Conservation (phyloP, 2,797 vertebrate genomes). For the Catamblyrhynchus diadema region DNA sequence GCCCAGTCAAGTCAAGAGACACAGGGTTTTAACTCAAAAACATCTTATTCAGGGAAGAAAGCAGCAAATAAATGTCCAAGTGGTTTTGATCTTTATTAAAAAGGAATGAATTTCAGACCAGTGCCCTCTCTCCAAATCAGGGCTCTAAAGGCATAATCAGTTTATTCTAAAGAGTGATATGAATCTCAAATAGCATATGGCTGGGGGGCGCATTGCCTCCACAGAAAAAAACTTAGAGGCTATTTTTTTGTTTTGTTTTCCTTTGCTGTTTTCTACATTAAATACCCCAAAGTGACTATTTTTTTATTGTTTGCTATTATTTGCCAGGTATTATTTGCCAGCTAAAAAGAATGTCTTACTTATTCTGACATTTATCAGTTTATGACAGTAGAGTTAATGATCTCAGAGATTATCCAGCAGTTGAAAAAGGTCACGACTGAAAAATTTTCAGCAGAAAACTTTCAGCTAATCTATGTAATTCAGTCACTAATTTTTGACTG, state of each 20-base stretch:
- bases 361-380: neutral
- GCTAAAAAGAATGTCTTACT: neutral
- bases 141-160: neutral
- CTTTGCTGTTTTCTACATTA: neutral
- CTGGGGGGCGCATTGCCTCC: accelerated
- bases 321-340: neutral
- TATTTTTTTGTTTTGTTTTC: neutral
- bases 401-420: neutral
- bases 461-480: neutral
- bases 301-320: neutral
- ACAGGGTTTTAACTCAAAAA: neutral
- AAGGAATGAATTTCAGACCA: neutral
- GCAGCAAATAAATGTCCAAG: neutral
- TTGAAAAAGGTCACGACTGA: neutral
- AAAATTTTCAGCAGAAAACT: neutral
- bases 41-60: neutral
- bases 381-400: neutral
- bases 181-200: neutral
- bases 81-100: neutral
- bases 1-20: neutral
- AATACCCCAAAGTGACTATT: neutral
- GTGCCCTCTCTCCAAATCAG: neutral
- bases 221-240: neutral
- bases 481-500: neutral
- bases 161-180: neutral